Evolutionary conservation across 2,113 vertebrate species (phyloP), one percentile per base, ranked within the genome.

Genomic region (Notiomystis cincta): DNA sequence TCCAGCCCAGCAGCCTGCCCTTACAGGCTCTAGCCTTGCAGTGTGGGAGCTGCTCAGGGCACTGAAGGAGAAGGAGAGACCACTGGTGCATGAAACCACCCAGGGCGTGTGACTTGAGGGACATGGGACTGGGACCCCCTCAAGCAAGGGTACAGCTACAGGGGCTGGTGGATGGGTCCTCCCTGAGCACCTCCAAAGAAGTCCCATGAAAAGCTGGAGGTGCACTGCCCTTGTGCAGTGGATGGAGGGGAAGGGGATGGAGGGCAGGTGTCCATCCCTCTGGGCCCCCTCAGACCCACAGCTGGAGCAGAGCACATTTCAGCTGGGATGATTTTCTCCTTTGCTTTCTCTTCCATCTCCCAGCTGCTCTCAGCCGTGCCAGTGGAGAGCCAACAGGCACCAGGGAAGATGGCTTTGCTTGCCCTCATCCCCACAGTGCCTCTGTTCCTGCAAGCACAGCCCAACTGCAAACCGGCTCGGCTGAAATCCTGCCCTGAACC

Each of bases 71-170:
- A 72, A 77, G 20, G 9, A 38, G 25, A 88, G 18, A 75, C 27
- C 53, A 38, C 15, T 1, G 2, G 10, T 7, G 0, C 21, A 38
- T 12, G 28, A 60, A 81, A 86, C n/a, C n/a, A 42, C 23, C 18
- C 2, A 2, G 7, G 6, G 6, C 11, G 14, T 42, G 40, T 50
- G 57, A 25, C 21, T 38, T 33, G 3, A 4, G 9, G 8, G 4
- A 8, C 2, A 0, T 1, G 1, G 8, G 15, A 18, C 13, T 2
- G 2, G 18, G 23, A 84, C 5, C 3, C 11, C 19, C n/a, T 79
- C 5, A 22, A 76, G 38, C 28, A 72, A 40, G 31, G 53, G 7
- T 44, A 22, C n/a, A 79, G 53, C 35, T 57, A 53, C 1, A 7
- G n/a, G 23, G 69, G 27, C 8, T 31, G 4, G 37, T 6, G 3